Percentiles rank a stretch among this genome's conserved stretches.
Conservation (phyloP, 2,888 invertebrate species). For the Balanococcus diminutus region DNA sequence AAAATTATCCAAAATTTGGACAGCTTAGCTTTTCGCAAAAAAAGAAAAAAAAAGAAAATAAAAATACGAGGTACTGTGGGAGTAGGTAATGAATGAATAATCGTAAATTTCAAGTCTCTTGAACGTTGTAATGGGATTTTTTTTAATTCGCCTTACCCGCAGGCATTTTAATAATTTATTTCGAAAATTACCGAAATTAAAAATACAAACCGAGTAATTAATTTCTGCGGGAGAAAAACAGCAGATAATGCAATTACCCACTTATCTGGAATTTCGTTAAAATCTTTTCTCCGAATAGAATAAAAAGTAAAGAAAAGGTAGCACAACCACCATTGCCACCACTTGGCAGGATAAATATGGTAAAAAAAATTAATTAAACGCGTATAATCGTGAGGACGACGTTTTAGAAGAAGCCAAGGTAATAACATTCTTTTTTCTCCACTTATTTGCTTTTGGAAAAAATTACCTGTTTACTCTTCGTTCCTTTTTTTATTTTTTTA, state of each 20-base stretch:
- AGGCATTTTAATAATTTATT: neutral
- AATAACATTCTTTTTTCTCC: neutral
- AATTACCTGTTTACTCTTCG: neutral
- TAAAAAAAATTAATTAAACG: slow-evolving; percentile 25
- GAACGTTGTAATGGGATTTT: neutral
- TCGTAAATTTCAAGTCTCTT: neutral
- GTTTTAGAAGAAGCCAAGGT: neutral
- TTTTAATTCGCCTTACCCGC: neutral
- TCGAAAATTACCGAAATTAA: neutral
- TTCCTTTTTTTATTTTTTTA: neutral
- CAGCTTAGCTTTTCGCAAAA: neutral
- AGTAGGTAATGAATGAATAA: neutral
- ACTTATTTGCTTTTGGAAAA: neutral
- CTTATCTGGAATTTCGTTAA: neutral
- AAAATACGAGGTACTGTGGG: no score
- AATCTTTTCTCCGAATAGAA: neutral
- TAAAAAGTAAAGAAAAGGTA: neutral
- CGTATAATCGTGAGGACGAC: neutral
- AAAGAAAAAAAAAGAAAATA: no score
- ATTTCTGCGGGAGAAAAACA: neutral
- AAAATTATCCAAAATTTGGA: neutral
- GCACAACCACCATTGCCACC: neutral
- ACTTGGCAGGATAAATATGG: neutral
- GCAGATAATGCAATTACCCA: neutral
- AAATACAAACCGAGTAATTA: neutral